A percentile compares a stretch with the other conserved stretches of the same genome.
Evolutionary conservation across 1,140 invertebrate species (phyloP).

Genomic region (Camponotus floridanus): DNA sequence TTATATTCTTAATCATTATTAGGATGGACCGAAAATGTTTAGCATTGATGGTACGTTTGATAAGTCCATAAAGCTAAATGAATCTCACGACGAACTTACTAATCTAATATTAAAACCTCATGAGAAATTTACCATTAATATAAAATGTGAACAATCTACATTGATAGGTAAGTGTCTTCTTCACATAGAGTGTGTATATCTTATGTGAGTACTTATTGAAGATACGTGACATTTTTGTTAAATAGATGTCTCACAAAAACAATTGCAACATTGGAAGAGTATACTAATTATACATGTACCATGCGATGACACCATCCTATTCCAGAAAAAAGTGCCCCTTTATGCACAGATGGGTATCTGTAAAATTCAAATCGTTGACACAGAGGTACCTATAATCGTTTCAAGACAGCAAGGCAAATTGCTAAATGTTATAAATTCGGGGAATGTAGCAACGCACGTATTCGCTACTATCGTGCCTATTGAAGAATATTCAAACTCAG

Average conservation of each 20-base stretch:
- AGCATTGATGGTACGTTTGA: constrained; percentile 67
- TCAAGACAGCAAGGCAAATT: constrained; percentile 75
- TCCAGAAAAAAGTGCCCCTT: constrained; percentile 78
- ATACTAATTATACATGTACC: constrained; percentile 73
- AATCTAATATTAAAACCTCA: constrained; percentile 47
- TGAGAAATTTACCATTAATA: constrained; percentile 47
- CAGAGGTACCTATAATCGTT: constrained; percentile 75
- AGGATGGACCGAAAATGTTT: constrained; percentile 70
- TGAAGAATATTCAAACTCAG: constrained; percentile 34
- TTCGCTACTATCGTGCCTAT: constrained; percentile 60
- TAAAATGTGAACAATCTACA: constrained; percentile 61
- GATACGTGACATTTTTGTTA: constrained; percentile 14
- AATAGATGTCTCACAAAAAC: constrained; percentile 26
- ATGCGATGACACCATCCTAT: constrained; percentile 66
- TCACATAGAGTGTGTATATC: not conserved
- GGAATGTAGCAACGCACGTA: constrained; percentile 69
- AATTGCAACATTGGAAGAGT: constrained; percentile 27
- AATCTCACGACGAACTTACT: not conserved
- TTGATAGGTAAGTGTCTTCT: constrained; percentile 13
- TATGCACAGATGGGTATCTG: constrained; percentile 75
- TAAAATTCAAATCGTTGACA: constrained; percentile 79
- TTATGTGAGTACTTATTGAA: not conserved
- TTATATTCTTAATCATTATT: constrained; percentile 20
- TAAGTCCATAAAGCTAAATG: constrained; percentile 2
- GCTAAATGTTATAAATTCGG: constrained; percentile 77